phyloP scores from a whole-genome alignment of 2,113 vertebrate genomes.

The Cyphomyrus plagiostoma region DNA sequence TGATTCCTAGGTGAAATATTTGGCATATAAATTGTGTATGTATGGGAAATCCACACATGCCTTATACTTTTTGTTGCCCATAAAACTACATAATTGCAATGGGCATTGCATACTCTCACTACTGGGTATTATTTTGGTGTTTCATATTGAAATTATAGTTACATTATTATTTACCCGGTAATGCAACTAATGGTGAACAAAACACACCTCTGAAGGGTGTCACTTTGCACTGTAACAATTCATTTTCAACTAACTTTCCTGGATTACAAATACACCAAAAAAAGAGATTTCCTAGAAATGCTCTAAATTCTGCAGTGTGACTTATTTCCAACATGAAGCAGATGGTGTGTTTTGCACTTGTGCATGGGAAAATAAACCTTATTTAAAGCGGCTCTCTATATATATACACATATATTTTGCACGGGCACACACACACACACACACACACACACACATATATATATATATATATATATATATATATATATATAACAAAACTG shows the following conservation, averaged over 20 bases:
- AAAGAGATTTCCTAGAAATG: not conserved
- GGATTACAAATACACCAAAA: not conserved
- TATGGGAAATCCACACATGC: not conserved
- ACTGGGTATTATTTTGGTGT: no score
- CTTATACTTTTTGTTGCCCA: no score
- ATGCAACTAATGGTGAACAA: not conserved
- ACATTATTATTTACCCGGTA: not conserved
- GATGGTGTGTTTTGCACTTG: not conserved
- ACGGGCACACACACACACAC: no score
- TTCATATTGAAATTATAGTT: not conserved
- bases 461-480: no score
- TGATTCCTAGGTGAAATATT: constrained; percentile 3
- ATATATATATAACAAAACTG: no score
- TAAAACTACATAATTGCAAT: not conserved
- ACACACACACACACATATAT: no score
- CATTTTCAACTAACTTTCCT: not conserved
- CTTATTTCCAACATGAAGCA: not conserved
- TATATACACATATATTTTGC: no score
- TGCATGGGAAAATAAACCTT: not conserved
- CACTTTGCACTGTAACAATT: not conserved
- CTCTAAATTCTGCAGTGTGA: not conserved
- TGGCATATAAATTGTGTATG: not conserved
- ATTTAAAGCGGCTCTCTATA: not conserved
- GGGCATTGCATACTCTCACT: not conserved
- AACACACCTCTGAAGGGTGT: not conserved